These are phyloP conservation scores for Leptinotarsa rubiginosa DNA, from an alignment of 2,888 invertebrate species.

Conservation along the genomic window DNA sequence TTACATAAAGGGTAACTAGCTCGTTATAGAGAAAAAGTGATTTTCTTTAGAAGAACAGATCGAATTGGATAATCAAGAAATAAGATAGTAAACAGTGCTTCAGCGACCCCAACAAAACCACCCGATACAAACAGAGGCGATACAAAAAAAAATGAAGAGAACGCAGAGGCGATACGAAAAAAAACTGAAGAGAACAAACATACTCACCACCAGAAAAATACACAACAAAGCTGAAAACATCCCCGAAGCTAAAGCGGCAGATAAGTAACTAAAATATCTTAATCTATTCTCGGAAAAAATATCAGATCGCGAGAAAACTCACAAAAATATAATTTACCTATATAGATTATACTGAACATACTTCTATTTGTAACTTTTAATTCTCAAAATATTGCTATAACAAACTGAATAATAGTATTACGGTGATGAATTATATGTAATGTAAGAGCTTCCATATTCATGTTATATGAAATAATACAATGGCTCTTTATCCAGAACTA, in stretches of 20 bases:
- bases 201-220: background rate
- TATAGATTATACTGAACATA: background rate
- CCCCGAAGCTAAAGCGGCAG: background rate
- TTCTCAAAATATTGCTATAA: background rate
- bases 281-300: background rate
- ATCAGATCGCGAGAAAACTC: background rate
- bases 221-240: background rate
- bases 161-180: background rate
- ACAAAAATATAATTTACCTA: background rate
- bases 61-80: background rate
- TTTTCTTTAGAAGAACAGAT: background rate
- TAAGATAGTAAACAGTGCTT: background rate
- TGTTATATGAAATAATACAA: too few species aligned
- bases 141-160: background rate
- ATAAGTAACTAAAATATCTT: background rate
- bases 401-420: background rate
- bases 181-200: background rate
- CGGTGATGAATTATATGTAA: background rate
- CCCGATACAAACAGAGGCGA: background rate
- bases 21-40: background rate
- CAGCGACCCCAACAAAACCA: background rate
- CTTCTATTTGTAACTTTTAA: background rate
- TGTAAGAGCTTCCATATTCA: background rate
- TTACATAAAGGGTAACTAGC: too few species aligned
- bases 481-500: too few species aligned